Evolutionary conservation across 2,888 invertebrate species (phyloP).

Genomic region (Hyppa rectilinea): DNA sequence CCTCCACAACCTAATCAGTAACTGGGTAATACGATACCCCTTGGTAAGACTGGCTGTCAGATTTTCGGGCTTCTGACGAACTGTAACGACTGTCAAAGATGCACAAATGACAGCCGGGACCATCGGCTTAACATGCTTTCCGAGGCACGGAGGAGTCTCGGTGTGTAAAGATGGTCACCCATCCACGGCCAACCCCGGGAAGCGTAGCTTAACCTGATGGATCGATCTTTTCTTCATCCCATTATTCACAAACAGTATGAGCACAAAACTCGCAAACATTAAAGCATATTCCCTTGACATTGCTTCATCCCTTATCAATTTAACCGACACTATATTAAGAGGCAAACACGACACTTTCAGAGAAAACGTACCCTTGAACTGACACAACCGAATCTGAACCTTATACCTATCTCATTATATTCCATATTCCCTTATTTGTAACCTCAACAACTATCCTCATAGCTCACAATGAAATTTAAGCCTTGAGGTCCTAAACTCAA

Average conservation of each 20-base stretch:
- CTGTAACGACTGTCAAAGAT: too few species aligned
- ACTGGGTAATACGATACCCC: too few species aligned
- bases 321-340: conserved; percentile 61
- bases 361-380: conserved; percentile 12
- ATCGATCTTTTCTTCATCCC: too few species aligned
- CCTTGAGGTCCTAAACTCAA: background rate
- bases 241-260: background rate
- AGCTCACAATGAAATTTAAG: background rate
- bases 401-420: background rate
- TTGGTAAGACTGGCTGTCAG: too few species aligned
- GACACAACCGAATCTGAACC: conserved; percentile 23
- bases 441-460: background rate
- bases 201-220: too few species aligned
- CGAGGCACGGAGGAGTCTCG: too few species aligned
- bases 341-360: conserved; percentile 61
- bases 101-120: too few species aligned
- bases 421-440: conserved; percentile 3
- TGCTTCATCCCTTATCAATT: conserved; percentile 47
- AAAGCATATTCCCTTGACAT: conserved; percentile 33
- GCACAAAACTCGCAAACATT: conserved; percentile 29
- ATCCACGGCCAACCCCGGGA: too few species aligned
- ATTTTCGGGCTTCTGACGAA: too few species aligned
- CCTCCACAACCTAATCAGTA: too few species aligned
- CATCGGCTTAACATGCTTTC: too few species aligned
- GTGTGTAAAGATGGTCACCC: too few species aligned